These are phyloP conservation scores for Drosophila phalerata DNA, from an alignment of 2,888 invertebrate genomes.

Conservation along the genomic window DNA sequence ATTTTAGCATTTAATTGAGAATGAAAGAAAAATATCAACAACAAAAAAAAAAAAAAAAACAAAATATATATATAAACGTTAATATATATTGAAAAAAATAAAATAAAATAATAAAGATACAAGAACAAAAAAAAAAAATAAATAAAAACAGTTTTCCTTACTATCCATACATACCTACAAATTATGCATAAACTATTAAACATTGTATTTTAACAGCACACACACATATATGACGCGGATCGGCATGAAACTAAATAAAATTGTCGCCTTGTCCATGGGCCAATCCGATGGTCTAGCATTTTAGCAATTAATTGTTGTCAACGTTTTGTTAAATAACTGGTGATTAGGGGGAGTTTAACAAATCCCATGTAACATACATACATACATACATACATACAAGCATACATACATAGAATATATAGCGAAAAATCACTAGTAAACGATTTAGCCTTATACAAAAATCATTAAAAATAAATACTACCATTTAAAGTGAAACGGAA, in stretches of 20 bases:
- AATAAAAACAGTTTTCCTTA: slow-evolving; percentile 57
- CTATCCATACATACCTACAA: slow-evolving; percentile 21
- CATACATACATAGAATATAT: slow-evolving; percentile 6
- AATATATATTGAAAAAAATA: slow-evolving; percentile 36
- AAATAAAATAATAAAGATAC: slow-evolving; percentile 38
- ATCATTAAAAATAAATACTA: slow-evolving; percentile 20
- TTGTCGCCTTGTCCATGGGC: slow-evolving; percentile 28
- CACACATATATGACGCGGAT: slow-evolving; percentile 9
- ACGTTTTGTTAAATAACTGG: slow-evolving; percentile 47
- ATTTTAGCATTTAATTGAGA: slow-evolving; percentile 71
- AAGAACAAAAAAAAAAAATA: slow-evolving; percentile 48
- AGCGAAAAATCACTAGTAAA: slow-evolving; percentile 34
- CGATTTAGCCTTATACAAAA: slow-evolving; percentile 56
- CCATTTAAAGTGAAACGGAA: slow-evolving; percentile 33
- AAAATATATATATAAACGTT: slow-evolving; percentile 26
- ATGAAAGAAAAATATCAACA: slow-evolving; percentile 55
- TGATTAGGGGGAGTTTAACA: not conserved
- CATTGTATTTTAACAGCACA: slow-evolving; percentile 36
- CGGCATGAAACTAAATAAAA: slow-evolving; percentile 21
- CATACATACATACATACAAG: not conserved
- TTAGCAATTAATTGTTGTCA: slow-evolving; percentile 57
- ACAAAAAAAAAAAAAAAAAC: slow-evolving; percentile 37
- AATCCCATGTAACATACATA: slow-evolving; percentile 45
- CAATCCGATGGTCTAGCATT: slow-evolving; percentile 24
- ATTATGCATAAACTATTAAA: slow-evolving; percentile 18